Percentiles rank a stretch among this genome's conserved stretches.
These are phyloP conservation scores for Brachyhypopomus gauderio DNA, from an alignment of 2,113 vertebrate species.

Conservation along the genomic window DNA sequence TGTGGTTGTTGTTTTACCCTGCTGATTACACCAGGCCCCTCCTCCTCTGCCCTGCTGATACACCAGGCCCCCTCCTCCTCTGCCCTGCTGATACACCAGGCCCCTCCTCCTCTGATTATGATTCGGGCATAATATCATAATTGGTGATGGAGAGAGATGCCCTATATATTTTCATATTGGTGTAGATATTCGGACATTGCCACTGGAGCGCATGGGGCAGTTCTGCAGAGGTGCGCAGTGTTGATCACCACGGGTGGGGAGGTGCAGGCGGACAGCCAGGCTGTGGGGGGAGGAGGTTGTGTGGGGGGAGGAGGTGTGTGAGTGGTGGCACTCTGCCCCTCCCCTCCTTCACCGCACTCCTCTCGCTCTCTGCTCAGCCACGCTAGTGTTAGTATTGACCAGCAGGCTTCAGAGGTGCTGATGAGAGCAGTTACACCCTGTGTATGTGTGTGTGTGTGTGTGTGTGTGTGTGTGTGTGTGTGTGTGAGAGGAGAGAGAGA, in stretches of 20 bases:
- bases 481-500: no score
- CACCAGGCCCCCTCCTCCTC: no score
- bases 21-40: no score
- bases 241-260: no score
- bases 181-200: not conserved
- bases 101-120: not conserved
- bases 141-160: not conserved
- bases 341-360: not conserved
- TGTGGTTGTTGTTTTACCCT: no score
- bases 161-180: not conserved
- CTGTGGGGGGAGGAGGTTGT: no score
- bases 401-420: not conserved
- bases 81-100: no score
- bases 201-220: not conserved
- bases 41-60: no score
- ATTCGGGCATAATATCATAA: not conserved
- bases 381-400: not conserved
- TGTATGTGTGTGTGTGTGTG: not conserved
- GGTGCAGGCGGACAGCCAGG: no score
- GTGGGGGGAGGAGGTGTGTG: no score
- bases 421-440: not conserved
- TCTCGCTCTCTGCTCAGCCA: not conserved
- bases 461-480: no score
- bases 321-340: not conserved
- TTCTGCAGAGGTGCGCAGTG: not conserved